These are phyloP conservation scores for Pseudococcus longispinus DNA, from an alignment of 2,888 invertebrate species.

Conservation along the genomic window DNA sequence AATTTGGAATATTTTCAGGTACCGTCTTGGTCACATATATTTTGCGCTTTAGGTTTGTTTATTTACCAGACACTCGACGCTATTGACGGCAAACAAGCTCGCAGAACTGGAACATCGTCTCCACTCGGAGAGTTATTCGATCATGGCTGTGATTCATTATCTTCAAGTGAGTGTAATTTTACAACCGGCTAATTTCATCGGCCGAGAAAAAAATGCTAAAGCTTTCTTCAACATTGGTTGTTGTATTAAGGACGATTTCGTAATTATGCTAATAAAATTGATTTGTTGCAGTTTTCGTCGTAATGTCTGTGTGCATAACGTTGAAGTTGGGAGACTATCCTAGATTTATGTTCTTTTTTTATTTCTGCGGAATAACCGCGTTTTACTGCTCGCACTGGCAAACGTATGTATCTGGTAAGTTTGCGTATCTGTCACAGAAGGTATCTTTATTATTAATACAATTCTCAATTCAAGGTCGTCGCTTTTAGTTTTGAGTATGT, in stretches of 20 bases:
- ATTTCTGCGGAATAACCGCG: slow-evolving; percentile 90
- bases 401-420: slow-evolving; percentile 90
- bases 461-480: slow-evolving; percentile 2
- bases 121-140: slow-evolving; percentile 98
- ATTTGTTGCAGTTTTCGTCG: slow-evolving; percentile 81
- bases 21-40: slow-evolving; percentile 90
- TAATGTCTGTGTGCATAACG: slow-evolving; percentile 92
- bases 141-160: slow-evolving; percentile 98
- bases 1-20: slow-evolving; percentile 65
- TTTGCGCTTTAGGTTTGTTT: slow-evolving; percentile 93
- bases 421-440: slow-evolving; percentile 74
- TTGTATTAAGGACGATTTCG: no score
- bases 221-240: no score
- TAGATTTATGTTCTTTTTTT: slow-evolving; percentile 93
- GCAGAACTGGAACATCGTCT: slow-evolving; percentile 88
- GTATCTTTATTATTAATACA: not conserved
- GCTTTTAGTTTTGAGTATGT: not conserved
- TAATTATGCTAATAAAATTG: not conserved
- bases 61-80: slow-evolving; percentile 98
- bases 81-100: slow-evolving; percentile 98
- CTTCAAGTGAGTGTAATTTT: slow-evolving; percentile 70
- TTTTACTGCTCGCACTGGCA: slow-evolving; percentile 99
- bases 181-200: not conserved
- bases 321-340: slow-evolving; percentile 91
- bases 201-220: not conserved